Conservation (phyloP, 2,888 invertebrate species). For the Aphidoletes aphidimyza region DNA sequence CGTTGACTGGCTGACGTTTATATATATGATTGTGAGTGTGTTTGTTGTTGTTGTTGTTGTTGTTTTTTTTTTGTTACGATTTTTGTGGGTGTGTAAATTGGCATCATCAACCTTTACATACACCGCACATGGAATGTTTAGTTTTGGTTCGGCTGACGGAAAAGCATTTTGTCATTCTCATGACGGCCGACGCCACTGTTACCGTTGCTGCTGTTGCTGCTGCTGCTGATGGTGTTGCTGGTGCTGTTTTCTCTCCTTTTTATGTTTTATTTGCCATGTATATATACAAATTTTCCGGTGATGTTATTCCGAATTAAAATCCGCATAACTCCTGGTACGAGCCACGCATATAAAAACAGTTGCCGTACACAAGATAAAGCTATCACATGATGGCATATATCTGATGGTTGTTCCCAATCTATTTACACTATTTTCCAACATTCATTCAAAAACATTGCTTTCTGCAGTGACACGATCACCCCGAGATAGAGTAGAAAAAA, state of each 20-base stretch:
- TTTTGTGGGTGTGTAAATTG: conserved; percentile 53
- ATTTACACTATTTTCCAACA: conserved; percentile 40
- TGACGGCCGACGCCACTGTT: neutral
- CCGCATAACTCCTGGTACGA: conserved; percentile 47
- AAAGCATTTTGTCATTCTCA: conserved; percentile 33
- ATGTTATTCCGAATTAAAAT: conserved; percentile 53
- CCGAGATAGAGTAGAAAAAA: neutral
- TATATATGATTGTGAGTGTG: neutral
- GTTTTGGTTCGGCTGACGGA: neutral
- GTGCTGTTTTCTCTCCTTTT: neutral
- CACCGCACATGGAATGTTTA: conserved; percentile 53
- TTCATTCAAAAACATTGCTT: conserved; percentile 51
- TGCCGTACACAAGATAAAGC: conserved; percentile 16
- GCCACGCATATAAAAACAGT: conserved; percentile 43
- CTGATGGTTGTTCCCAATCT: conserved; percentile 26
- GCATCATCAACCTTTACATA: conserved; percentile 50
- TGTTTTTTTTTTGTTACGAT: conserved; percentile 15
- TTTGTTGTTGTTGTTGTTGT: neutral
- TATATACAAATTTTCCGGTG: conserved; percentile 47
- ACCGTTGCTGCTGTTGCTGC: neutral
- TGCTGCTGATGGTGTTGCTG: neutral
- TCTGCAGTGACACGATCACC: too few species aligned
- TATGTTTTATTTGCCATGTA: conserved; percentile 50
- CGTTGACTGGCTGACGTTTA: conserved; percentile 35
- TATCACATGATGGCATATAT: conserved; percentile 6